These are phyloP conservation scores for Graphium colonna DNA, from an alignment of 2,888 invertebrate genomes.

Conservation along the genomic window DNA sequence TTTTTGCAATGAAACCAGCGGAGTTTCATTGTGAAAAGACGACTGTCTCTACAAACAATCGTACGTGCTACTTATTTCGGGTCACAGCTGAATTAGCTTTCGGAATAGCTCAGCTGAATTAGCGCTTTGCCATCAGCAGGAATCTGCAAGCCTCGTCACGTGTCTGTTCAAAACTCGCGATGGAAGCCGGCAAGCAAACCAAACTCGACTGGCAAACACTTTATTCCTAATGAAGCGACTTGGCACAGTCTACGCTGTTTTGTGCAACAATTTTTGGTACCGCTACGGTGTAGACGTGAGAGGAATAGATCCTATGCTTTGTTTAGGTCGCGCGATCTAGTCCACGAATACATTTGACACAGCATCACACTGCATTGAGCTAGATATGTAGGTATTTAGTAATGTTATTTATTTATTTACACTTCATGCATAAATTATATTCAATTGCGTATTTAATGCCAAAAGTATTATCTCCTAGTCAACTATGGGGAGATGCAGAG, in stretches of 20 bases:
- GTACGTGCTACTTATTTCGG: no score
- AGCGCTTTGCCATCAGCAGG: conserved; percentile 1
- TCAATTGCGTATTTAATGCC: no score
- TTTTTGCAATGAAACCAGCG: no score
- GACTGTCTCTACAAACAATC: no score
- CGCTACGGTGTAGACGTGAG: conserved; percentile 36
- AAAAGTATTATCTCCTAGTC: no score
- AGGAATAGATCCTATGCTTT: conserved; percentile 17
- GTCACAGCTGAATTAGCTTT: conserved; percentile 5
- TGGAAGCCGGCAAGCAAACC: conserved; percentile 24
- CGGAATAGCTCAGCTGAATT: not conserved
- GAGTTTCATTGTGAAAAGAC: no score
- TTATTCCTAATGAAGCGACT: conserved; percentile 55
- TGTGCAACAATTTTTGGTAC: conserved; percentile 43
- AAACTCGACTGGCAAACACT: conserved; percentile 22
- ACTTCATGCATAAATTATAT: no score
- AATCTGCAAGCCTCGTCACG: conserved; percentile 15
- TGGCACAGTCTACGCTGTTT: conserved; percentile 37
- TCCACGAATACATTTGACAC: no score
- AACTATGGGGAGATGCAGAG: no score
- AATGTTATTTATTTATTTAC: no score
- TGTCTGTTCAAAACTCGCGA: conserved; percentile 1
- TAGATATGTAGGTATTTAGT: no score
- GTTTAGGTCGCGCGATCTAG: not conserved
- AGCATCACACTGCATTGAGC: no score